Percentiles rank a stretch among this genome's conserved stretches.
These are phyloP conservation scores for Karalla daura DNA, from an alignment of 2,797 vertebrate genomes.

Conservation along the genomic window DNA sequence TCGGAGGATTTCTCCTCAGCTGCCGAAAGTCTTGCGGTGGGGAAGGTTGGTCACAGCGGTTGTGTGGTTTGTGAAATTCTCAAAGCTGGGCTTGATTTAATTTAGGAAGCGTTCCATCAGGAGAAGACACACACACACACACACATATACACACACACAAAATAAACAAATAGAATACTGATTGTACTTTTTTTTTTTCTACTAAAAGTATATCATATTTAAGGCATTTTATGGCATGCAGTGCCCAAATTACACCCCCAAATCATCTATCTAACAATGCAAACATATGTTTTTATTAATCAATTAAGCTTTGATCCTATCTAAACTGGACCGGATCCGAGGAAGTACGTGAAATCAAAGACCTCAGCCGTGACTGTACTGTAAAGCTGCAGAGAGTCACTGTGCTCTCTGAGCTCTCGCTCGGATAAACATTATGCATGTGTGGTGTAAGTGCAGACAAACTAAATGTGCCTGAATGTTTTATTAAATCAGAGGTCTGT, in stretches of 20 bases:
- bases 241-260: too few species aligned
- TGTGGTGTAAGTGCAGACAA: constrained; percentile 21
- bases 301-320: too few species aligned
- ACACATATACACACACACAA: constrained; percentile 2
- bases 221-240: too few species aligned
- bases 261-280: too few species aligned
- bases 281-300: too few species aligned
- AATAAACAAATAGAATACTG: constrained; percentile 14
- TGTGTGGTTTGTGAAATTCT: constrained; percentile 46
- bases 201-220: too few species aligned
- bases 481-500: constrained; percentile 41
- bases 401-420: neutral
- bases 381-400: constrained; percentile 1
- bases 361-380: too few species aligned
- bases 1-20: constrained; percentile 19
- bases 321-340: too few species aligned
- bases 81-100: constrained; percentile 30
- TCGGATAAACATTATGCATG: constrained; percentile 21
- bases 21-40: constrained; percentile 22
- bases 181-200: too few species aligned
- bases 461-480: constrained; percentile 32
- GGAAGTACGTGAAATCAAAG: too few species aligned
- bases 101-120: constrained; percentile 20
- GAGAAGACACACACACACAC: too few species aligned
- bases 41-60: constrained; percentile 40